Evolutionary conservation across 2,888 invertebrate genomes (phyloP), one percentile per base, ranked within the genome.

Genomic region (Sphaerophoria taeniata): DNA sequence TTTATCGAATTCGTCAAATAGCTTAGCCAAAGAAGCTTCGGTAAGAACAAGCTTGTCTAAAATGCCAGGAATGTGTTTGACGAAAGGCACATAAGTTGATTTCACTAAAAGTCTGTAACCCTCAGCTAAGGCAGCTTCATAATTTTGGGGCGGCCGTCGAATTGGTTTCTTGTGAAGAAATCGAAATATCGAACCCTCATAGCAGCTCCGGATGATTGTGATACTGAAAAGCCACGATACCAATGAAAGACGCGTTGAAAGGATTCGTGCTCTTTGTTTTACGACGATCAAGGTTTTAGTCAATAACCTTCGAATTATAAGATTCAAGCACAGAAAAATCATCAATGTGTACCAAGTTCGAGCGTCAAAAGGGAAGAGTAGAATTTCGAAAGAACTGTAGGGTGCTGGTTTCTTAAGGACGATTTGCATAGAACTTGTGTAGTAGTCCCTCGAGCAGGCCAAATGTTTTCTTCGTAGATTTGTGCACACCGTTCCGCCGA

Each of bases 121-220:
- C 0, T 12, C 24, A 0, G 14, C 24, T 7, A 36, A 4, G 9
- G 65, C 51, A 4, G 34, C 65, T 51, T 36, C 51, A 7, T 51
- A 65, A 4, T 24, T 36, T 0, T 65, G 36, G 2, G 65, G 65
- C 6, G n/a, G 4, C 51, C 36, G 11, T 24, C 12, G 51, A 3
- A 16, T 65, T 16, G 65, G 65, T 24, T 34, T 49, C 36, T 65
- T 51, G 3, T 51, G 16, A 4, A 65, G 24, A 0, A 51, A 65
- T 36, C 24, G 0, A 9, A 65, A 65, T 51, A 65, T 51, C 4
- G 65, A 65, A 12, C 65, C 65, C 36, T 65, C 65, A 6, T 65
- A 65, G n/a, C 36, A 65, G 11, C 51, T 51, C 0, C 65, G 49
- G 4, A 65, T 7, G 3, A 65, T 39, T 2, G 51, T 4, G 24